phyloP scores from a whole-genome alignment of 2,888 invertebrate species.

The Epinotia ramella region DNA sequence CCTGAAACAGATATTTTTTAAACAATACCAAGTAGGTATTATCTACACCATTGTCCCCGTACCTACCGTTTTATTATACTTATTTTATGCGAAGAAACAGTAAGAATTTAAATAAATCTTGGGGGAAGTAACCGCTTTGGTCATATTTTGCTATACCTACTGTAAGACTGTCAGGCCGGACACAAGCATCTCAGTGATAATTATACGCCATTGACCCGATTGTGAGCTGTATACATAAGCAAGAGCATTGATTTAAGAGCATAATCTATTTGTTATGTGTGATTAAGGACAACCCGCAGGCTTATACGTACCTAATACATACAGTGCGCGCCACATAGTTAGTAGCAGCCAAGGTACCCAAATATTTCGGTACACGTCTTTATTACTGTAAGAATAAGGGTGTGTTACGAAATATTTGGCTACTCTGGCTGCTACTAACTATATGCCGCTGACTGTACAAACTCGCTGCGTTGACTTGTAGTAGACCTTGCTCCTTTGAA shows the following conservation, averaged over 20 bases:
- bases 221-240: constrained; percentile 66
- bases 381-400: too few species aligned
- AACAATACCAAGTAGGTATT: background rate
- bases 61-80: background rate
- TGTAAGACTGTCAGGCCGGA: constrained; percentile 61
- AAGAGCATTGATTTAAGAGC: constrained; percentile 52
- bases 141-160: background rate
- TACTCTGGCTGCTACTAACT: too few species aligned
- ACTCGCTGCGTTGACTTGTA: background rate
- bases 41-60: background rate
- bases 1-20: too few species aligned
- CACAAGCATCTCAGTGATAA: constrained; percentile 62
- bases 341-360: too few species aligned
- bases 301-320: background rate
- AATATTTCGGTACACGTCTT: too few species aligned
- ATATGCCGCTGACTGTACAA: background rate
- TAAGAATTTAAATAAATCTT: background rate
- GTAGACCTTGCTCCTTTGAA: background rate
- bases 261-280: constrained; percentile 38
- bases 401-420: too few species aligned
- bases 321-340: background rate
- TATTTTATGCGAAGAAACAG: background rate
- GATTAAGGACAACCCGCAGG: constrained; percentile 38
- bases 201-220: constrained; percentile 73
- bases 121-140: background rate